These are phyloP conservation scores for Perca flavescens DNA, from an alignment of 2,113 vertebrate species.

Conservation along the genomic window DNA sequence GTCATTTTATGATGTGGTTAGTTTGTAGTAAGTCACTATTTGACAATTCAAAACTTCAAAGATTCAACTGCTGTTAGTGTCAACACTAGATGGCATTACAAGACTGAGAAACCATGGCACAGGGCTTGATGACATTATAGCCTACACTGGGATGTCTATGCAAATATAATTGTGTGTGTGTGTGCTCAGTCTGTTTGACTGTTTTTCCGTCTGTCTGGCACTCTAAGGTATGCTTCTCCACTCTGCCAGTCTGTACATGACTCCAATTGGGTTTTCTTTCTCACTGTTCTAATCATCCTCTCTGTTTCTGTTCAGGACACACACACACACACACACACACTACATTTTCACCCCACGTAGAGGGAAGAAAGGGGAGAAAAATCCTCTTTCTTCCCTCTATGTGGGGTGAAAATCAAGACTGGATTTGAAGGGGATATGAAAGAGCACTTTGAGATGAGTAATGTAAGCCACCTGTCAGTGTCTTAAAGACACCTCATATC, in stretches of 20 bases:
- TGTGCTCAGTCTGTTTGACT: background rate
- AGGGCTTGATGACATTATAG: background rate
- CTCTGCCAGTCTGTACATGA: background rate
- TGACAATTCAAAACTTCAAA: background rate
- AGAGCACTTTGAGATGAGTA: slow-evolving; percentile 20
- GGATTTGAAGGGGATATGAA: slow-evolving; percentile 2
- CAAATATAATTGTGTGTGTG: background rate
- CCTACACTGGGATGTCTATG: background rate
- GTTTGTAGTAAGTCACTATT: background rate
- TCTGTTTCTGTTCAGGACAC: background rate
- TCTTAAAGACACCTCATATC: background rate
- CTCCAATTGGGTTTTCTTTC: background rate
- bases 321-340: background rate
- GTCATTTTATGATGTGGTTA: background rate
- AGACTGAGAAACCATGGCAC: background rate
- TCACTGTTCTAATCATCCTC: background rate
- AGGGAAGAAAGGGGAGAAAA: too few relatives aligned
- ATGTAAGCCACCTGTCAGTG: slow-evolving; percentile 8
- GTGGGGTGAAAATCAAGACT: background rate
- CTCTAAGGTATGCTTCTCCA: background rate
- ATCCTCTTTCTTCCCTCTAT: background rate
- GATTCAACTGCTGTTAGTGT: background rate
- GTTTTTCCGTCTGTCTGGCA: slow-evolving; percentile 1
- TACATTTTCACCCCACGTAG: too few relatives aligned
- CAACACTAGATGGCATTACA: slow-evolving; percentile 68